Evolutionary conservation across 1,140 invertebrate genomes (phyloP).

Genomic region (Notospermus geniculatus): DNA sequence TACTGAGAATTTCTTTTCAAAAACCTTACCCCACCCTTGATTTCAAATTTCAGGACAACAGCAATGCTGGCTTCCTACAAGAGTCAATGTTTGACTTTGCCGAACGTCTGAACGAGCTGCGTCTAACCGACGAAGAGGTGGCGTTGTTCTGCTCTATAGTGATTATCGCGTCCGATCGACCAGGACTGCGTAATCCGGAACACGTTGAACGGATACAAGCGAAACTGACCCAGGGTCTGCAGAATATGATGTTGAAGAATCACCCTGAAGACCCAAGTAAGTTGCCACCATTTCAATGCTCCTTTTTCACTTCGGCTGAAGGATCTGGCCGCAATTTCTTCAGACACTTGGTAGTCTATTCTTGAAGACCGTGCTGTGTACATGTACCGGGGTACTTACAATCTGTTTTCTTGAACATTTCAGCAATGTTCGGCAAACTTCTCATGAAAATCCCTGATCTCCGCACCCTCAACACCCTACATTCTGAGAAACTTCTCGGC

Average conservation of each 20-base stretch:
- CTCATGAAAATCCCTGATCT: constrained; percentile 94
- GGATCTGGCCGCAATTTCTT: too few relatives aligned
- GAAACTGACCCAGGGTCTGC: constrained; percentile 79
- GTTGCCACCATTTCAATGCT: constrained; percentile 60
- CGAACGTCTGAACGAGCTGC: constrained; percentile 48
- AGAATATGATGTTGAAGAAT: constrained; percentile 77
- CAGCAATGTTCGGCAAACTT: constrained; percentile 73
- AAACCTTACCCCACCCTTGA: too few relatives aligned
- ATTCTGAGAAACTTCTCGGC: constrained; percentile 92
- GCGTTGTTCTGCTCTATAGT: constrained; percentile 54
- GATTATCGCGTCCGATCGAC: constrained; percentile 66
- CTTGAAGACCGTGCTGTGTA: too few relatives aligned
- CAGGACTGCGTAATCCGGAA: constrained; percentile 86
- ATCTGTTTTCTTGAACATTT: neutral
- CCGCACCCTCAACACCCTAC: constrained; percentile 89
- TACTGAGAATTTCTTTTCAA: too few relatives aligned
- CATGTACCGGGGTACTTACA: too few relatives aligned
- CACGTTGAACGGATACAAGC: constrained; percentile 89
- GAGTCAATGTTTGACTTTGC: constrained; percentile 57
- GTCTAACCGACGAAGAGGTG: constrained; percentile 48
- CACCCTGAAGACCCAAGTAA: constrained; percentile 65
- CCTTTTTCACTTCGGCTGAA: too few relatives aligned
- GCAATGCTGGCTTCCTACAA: constrained; percentile 48
- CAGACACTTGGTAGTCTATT: too few relatives aligned
- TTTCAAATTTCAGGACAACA: constrained; percentile 32